Evolutionary conservation across 2,888 invertebrate species (phyloP).

Genomic region (Oegoconia quadripuncta): DNA sequence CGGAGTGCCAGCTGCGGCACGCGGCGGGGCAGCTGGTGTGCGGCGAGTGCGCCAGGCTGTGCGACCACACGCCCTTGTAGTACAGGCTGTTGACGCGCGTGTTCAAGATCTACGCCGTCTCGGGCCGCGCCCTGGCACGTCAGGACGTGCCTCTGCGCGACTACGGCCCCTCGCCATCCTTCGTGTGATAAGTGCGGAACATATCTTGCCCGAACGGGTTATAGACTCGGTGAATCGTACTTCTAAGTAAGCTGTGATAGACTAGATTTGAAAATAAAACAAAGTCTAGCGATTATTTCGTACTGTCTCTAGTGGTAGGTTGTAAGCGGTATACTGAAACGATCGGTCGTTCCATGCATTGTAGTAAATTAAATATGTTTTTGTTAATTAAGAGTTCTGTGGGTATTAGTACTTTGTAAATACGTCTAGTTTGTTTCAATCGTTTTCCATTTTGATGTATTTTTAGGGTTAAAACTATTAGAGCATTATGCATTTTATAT

Average conservation of each 20-base stretch:
- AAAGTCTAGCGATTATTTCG: conserved; percentile 44
- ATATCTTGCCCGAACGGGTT: conserved; percentile 30
- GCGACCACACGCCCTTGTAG: conserved; percentile 60
- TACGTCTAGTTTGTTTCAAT: conserved; percentile 62
- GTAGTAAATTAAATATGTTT: conserved; percentile 44
- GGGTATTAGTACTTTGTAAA: conserved; percentile 65
- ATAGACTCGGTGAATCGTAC: conserved; percentile 32
- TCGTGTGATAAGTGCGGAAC: conserved; percentile 28
- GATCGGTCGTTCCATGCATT: conserved; percentile 40
- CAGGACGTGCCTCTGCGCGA: conserved; percentile 25
- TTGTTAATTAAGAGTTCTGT: conserved; percentile 57
- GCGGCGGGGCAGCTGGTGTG: conserved; percentile 40
- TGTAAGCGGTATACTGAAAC: conserved; percentile 48
- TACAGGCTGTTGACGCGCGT: conserved; percentile 73
- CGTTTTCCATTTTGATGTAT: conserved; percentile 73
- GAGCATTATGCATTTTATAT: conserved; percentile 69
- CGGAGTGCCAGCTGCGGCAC: conserved; percentile 38
- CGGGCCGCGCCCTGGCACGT: conserved; percentile 33
- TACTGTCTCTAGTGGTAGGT: conserved; percentile 58
- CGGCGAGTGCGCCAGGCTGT: conserved; percentile 44
- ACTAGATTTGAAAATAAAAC: conserved; percentile 63
- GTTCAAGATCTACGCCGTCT: conserved; percentile 68
- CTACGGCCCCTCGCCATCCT: conserved; percentile 27
- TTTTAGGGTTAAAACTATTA: conserved; percentile 65
- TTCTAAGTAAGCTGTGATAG: conserved; percentile 74